Evolutionary conservation across 2,888 invertebrate genomes (phyloP).

Genomic region (Morinoia aosen): DNA sequence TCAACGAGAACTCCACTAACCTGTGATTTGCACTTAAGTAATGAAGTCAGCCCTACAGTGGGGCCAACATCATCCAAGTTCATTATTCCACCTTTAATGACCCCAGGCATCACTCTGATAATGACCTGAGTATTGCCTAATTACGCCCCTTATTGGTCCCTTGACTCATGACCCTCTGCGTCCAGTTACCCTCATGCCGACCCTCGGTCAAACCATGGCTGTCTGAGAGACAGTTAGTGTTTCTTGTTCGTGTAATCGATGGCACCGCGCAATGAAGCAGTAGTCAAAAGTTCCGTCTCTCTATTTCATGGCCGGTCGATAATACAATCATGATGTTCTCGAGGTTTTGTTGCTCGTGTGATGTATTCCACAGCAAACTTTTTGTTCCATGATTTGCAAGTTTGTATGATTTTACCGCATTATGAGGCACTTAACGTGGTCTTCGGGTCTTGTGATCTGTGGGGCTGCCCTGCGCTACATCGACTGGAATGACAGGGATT

Average conservation of each 20-base stretch:
- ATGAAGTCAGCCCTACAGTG: neutral
- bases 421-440: neutral
- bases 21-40: neutral
- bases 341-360: neutral
- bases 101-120: neutral
- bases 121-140: constrained; percentile 1
- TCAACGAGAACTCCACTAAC: too few relatives aligned
- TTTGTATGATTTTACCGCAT: neutral
- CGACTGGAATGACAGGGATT: neutral
- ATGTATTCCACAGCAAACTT: neutral
- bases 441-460: neutral
- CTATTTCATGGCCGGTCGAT: neutral
- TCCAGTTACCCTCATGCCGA: neutral
- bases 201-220: neutral
- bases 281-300: neutral
- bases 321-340: neutral
- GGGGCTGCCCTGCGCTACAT: neutral
- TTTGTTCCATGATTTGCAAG: neutral
- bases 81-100: neutral
- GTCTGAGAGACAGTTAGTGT: neutral
- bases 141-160: constrained; percentile 1
- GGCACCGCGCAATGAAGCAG: neutral
- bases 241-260: neutral
- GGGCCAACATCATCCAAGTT: neutral
- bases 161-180: neutral